Base-by-base conservation (phyloP, 1,140 invertebrate genomes). In the Protaetia brevitarsis region DNA sequence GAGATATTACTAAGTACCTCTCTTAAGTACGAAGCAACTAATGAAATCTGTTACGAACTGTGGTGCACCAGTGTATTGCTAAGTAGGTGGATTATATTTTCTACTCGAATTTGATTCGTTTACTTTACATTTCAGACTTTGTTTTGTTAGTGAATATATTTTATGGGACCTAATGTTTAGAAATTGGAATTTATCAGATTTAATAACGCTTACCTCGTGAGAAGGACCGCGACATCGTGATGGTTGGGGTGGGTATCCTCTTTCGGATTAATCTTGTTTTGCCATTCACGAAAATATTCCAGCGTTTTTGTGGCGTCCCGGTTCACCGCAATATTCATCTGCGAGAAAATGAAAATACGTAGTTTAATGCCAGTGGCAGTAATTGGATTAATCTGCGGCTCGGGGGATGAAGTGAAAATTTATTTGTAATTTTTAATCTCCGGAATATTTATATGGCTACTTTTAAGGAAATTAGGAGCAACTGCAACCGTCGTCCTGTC, bases 221-320 rank as follows among this genome's bases (percentile, higher is more conserved):
- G 72, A 29, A 90, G 80, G 68, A 90, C 79, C 6, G 88, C 88
- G 2, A 88, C 82, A 72, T 90, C 88, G 77, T 90, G 89, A 73
- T 89, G 88, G 70, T 86, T 83, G 11, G 85, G 85, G 71, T 87
- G 83, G 2, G 79, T 76, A 68, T 87, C 85, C 64, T 85, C 81
- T 34, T 79, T 77, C 2, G 84, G 83, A 74, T 88, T 88, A 29
- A 87, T 80, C 26, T 72, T 75, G 30, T 81, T 76, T 71, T 88
- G 86, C 84, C 85, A 88, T 60, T 83, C 76, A 71, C 85, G 86
- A 76, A 88, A 88, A 70, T 80, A 84, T 31, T 79, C 76, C 27
- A 88, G 72, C 3, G 84, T 83, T 65, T 80, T 78, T 64, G 83
- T 81, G 6, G 84, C 81, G 70, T 86, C 81, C 66, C 82, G 79